Conservation (phyloP, 2,888 invertebrate species). For the Leptopilina drosophilae region DNA sequence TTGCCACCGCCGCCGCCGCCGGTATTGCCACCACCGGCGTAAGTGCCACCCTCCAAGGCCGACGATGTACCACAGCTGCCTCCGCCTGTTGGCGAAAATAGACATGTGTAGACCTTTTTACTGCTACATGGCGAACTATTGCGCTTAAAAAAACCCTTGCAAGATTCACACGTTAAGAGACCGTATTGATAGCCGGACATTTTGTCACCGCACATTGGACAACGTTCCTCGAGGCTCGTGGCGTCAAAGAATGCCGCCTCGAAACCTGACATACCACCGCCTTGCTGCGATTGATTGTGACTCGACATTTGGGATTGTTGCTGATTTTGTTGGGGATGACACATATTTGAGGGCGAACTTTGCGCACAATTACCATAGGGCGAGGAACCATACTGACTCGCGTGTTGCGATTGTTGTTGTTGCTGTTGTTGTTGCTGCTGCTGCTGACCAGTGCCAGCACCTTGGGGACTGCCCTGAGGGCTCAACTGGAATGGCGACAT, state of each 20-base stretch:
- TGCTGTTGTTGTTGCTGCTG: constrained; percentile 68
- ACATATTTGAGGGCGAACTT: constrained; percentile 72
- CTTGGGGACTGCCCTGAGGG: constrained; percentile 84
- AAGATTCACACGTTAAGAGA: constrained; percentile 86
- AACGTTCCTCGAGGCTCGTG: constrained; percentile 81
- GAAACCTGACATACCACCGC: constrained; percentile 66
- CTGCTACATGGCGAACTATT: constrained; percentile 82
- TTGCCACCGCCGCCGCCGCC: constrained; percentile 65
- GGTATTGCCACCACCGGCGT: constrained; percentile 51
- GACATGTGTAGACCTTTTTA: constrained; percentile 87
- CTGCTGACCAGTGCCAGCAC: constrained; percentile 74
- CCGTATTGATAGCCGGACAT: constrained; percentile 88
- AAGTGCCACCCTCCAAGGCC: constrained; percentile 58
- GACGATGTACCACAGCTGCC: constrained; percentile 59
- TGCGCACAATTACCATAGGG: constrained; percentile 79
- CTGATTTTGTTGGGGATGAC: constrained; percentile 68
- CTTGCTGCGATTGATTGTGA: constrained; percentile 69
- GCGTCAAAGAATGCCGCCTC: constrained; percentile 77
- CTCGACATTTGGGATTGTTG: constrained; percentile 71
- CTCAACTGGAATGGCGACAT: constrained; percentile 92
- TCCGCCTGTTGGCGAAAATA: constrained; percentile 75
- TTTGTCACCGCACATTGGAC: constrained; percentile 86
- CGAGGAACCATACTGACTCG: constrained; percentile 76
- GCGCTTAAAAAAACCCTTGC: constrained; percentile 87
- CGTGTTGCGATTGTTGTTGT: constrained; percentile 71